Conservation (phyloP, 2,888 invertebrate species). For the Oscheius sp. region DNA sequence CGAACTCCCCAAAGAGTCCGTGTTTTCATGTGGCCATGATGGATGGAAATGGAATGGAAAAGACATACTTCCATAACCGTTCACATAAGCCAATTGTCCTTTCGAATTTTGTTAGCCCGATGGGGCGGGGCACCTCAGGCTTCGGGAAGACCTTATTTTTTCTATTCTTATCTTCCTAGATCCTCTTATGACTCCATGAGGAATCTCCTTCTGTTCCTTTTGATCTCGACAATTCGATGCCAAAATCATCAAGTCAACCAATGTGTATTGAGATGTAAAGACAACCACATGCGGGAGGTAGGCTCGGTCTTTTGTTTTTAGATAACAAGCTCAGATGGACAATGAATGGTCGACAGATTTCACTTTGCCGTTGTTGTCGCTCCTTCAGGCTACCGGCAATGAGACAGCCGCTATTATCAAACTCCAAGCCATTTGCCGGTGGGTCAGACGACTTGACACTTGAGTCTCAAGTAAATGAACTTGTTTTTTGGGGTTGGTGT, state of each 20-base stretch:
- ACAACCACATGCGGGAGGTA: slow-evolving; percentile 64
- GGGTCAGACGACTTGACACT: background rate
- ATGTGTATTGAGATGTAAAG: slow-evolving; percentile 59
- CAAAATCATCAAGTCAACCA: slow-evolving; percentile 44
- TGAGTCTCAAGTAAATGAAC: background rate
- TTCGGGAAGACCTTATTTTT: background rate
- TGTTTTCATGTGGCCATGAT: slow-evolving; percentile 28
- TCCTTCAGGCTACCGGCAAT: slow-evolving; percentile 59
- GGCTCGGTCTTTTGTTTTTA: background rate
- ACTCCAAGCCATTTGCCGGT: slow-evolving; percentile 56
- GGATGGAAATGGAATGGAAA: slow-evolving; percentile 16
- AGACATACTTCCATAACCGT: slow-evolving; percentile 17
- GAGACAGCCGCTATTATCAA: slow-evolving; percentile 59
- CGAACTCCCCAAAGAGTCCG: slow-evolving; percentile 25
- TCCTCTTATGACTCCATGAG: slow-evolving; percentile 14
- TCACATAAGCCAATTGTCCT: background rate
- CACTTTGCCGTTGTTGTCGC: slow-evolving; percentile 58
- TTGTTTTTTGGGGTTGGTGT: slow-evolving; percentile 17
- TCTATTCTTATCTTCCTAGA: background rate
- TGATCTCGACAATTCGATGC: background rate
- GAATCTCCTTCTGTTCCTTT: background rate
- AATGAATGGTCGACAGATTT: slow-evolving; percentile 64
- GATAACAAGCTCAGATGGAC: slow-evolving; percentile 48
- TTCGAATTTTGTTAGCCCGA: slow-evolving; percentile 7
- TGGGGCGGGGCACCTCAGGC: background rate